A percentile compares a stretch with the other conserved stretches of the same genome.
These are phyloP conservation scores for Trissolcus brochymenae DNA, from an alignment of 2,888 invertebrate species.

Conservation along the genomic window DNA sequence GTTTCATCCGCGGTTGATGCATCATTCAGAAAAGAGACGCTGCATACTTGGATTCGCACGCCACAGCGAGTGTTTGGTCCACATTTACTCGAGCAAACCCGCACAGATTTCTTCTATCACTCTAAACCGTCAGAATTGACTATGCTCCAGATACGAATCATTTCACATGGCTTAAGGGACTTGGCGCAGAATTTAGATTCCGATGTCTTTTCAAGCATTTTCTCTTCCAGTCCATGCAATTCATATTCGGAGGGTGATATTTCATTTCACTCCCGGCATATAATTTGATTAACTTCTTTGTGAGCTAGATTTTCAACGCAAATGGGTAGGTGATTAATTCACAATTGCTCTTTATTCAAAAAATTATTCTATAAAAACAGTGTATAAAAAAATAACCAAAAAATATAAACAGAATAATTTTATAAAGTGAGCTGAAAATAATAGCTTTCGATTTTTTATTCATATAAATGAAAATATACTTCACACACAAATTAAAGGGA, in stretches of 20 bases:
- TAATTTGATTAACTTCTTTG: not conserved
- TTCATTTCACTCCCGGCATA: not conserved
- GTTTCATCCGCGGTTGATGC: slow-evolving; percentile 29
- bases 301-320: not conserved
- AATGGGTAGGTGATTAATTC: not conserved
- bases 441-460: too few relatives aligned
- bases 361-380: too few relatives aligned
- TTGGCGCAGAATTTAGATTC: slow-evolving; percentile 36
- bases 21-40: slow-evolving; percentile 29
- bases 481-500: too few relatives aligned
- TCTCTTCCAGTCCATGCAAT: slow-evolving; percentile 14
- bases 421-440: too few relatives aligned
- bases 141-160: slow-evolving; percentile 46
- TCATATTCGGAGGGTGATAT: slow-evolving; percentile 15
- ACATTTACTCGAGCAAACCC: slow-evolving; percentile 28
- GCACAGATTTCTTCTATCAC: slow-evolving; percentile 33
- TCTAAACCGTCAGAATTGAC: slow-evolving; percentile 26
- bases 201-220: slow-evolving; percentile 30
- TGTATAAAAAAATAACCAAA: too few relatives aligned
- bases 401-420: too few relatives aligned
- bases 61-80: slow-evolving; percentile 21
- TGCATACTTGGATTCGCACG: slow-evolving; percentile 27
- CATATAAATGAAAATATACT: too few relatives aligned
- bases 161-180: slow-evolving; percentile 36
- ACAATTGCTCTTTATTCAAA: not conserved